Evolutionary conservation across 1,140 invertebrate species (phyloP).

Genomic region (Drosophila tristis): DNA sequence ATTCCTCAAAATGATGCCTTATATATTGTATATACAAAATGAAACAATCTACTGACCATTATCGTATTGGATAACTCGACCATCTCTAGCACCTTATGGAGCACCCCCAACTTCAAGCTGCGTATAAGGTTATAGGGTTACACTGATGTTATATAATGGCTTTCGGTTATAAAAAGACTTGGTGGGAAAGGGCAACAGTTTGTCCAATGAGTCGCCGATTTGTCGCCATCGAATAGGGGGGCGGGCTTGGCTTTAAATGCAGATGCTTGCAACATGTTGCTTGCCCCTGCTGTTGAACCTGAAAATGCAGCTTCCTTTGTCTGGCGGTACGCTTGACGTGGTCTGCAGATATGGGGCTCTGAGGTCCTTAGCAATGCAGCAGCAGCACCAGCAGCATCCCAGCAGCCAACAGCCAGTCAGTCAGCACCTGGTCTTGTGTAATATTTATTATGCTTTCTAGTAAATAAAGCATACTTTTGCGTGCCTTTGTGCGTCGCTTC

Average conservation of each 20-base stretch:
- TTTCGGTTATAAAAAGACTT: conserved; percentile 24
- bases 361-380: conserved; percentile 19
- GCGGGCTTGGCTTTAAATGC: conserved; percentile 14
- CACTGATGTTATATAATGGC: conserved; percentile 60
- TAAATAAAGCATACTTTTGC: conserved; percentile 68
- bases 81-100: conserved; percentile 4
- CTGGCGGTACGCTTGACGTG: conserved; percentile 6
- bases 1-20: no score
- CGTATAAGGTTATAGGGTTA: conserved; percentile 57
- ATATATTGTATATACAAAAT: no score
- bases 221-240: conserved; percentile 15
- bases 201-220: conserved; percentile 53
- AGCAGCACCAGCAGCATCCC: no score
- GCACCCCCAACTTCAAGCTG: conserved; percentile 6
- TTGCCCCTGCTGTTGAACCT: conserved; percentile 47
- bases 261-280: conserved; percentile 45
- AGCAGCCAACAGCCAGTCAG: conserved; percentile 17
- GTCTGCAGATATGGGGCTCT: neutral
- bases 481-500: conserved; percentile 37
- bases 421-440: conserved; percentile 73
- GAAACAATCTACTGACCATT: no score
- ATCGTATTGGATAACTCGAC: no score
- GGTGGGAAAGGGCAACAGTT: conserved; percentile 15
- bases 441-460: conserved; percentile 78
- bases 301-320: conserved; percentile 47